Percentiles rank a stretch among this genome's conserved stretches.
Conservation (phyloP, 2,888 invertebrate species). For the Galeruca laticollis region DNA sequence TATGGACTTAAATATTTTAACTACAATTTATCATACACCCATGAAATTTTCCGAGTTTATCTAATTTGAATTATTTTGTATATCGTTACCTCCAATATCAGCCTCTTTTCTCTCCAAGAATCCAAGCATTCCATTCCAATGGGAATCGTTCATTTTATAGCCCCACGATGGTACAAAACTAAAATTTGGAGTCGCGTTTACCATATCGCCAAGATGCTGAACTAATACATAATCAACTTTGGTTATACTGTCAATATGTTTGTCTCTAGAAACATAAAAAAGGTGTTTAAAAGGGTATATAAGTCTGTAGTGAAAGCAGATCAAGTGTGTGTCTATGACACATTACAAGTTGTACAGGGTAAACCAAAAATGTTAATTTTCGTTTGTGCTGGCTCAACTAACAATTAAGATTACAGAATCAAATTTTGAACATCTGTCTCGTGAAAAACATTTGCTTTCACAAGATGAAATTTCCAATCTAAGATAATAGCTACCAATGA, state of each 20-base stretch:
- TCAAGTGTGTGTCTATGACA: no score
- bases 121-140: conserved; percentile 78
- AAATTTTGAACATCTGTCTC: no score
- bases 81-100: conserved; percentile 76
- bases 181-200: conserved; percentile 71
- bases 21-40: neutral
- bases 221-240: conserved; percentile 75
- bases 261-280: conserved; percentile 60
- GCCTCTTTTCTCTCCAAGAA: conserved; percentile 71
- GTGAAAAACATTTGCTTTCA: no score
- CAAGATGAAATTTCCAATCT: no score
- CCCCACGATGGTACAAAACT: conserved; percentile 74
- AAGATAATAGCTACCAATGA: no score
- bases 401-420: no score
- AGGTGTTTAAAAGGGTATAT: no score
- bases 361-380: no score
- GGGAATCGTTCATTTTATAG: conserved; percentile 69
- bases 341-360: no score
- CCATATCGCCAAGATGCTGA: conserved; percentile 70
- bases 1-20: conserved; percentile 1
- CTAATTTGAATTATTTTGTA: neutral
- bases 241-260: conserved; percentile 72
- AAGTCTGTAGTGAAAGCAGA: no score
- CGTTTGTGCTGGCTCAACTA: no score
- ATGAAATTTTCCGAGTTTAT: no score